Conservation (phyloP, 2,888 invertebrate genomes). For the Drepana falcataria region DNA sequence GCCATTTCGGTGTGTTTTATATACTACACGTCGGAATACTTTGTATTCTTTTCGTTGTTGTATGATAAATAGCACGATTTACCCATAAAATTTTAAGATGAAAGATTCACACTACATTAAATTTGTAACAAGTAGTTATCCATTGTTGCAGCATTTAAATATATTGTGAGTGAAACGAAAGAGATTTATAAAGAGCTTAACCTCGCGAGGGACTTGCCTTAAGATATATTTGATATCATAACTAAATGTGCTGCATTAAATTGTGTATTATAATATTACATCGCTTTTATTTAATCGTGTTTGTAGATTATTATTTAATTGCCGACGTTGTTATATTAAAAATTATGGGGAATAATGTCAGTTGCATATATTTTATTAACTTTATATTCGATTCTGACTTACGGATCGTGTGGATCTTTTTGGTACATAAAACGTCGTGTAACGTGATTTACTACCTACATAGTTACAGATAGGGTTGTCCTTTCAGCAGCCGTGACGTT, state of each 20-base stretch:
- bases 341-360: background rate
- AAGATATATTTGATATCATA: too few species aligned
- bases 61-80: background rate
- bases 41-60: background rate
- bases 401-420: background rate
- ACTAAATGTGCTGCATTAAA: too few species aligned
- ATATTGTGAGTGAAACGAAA: too few species aligned
- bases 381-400: background rate
- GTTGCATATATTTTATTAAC: background rate
- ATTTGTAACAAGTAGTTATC: background rate
- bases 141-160: too few species aligned
- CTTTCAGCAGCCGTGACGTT: too few species aligned
- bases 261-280: too few species aligned
- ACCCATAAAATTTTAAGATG: background rate
- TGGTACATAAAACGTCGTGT: slow-evolving; percentile 33
- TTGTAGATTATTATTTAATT: too few species aligned
- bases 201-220: too few species aligned
- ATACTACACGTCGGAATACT: background rate
- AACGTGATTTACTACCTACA: slow-evolving; percentile 23
- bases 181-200: too few species aligned
- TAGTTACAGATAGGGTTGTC: background rate
- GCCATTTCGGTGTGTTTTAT: background rate
- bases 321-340: too few species aligned
- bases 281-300: too few species aligned
- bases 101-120: background rate